These are phyloP conservation scores for Enteromius viviparus DNA, from an alignment of 2,797 vertebrate species.

Conservation along the genomic window DNA sequence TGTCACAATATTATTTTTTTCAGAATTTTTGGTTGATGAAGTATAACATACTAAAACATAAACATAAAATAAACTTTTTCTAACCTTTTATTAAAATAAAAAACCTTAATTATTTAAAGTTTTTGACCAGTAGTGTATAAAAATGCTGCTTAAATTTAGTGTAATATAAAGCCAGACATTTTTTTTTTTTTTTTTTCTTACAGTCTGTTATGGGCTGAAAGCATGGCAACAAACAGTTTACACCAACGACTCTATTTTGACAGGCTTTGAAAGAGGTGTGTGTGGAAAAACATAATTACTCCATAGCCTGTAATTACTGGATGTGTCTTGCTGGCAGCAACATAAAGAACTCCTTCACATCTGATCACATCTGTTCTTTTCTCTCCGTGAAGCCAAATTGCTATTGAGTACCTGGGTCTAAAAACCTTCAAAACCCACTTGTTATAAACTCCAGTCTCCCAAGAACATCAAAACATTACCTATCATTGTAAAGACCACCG, in stretches of 20 bases:
- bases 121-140: neutral
- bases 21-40: too few relatives aligned
- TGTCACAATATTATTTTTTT: too few relatives aligned
- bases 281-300: constrained; percentile 43
- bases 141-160: neutral
- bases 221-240: constrained; percentile 21
- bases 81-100: neutral
- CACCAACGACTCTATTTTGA: constrained; percentile 46
- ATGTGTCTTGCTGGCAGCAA: constrained; percentile 35
- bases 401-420: constrained; percentile 23
- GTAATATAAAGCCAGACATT: neutral
- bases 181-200: neutral
- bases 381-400: constrained; percentile 19
- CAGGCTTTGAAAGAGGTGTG: constrained; percentile 32
- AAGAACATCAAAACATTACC: constrained; percentile 35
- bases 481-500: neutral
- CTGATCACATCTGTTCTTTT: constrained; percentile 34
- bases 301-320: constrained; percentile 48
- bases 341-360: constrained; percentile 44
- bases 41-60: too few relatives aligned
- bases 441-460: constrained; percentile 42
- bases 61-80: too few relatives aligned
- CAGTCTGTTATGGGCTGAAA: neutral
- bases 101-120: neutral
- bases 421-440: constrained; percentile 43